Base-by-base conservation (phyloP, 2,797 vertebrate species). In the Cuculus canorus region DNA sequence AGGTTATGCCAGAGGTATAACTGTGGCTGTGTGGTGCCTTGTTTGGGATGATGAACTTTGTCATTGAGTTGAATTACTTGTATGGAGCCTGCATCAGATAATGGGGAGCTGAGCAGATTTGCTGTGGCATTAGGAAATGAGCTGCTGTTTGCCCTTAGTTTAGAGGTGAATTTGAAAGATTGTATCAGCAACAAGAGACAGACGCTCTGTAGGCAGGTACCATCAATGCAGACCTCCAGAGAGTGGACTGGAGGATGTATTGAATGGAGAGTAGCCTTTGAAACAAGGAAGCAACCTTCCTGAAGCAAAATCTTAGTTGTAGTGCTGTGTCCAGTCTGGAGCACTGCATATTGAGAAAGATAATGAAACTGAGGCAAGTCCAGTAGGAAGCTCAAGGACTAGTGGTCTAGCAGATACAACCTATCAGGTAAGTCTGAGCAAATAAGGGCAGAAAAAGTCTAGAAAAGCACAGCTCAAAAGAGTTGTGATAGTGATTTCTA, bases 51-150 rank as follows among this genome's bases (percentile, higher is more conserved):
- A 83, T 68, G 70, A 93, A 80, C 71, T 86, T 84, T 73, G 86
- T 93, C 81, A 72, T 41, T 82, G 83, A 73, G 32, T 63, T 77
- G 81, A 84, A 80, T 82, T 82, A 78, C 2, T 1, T 84, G 59
- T 86, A 18, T 37, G 64, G 73, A 88, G 73, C 81, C 78, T 87
- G 52, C 52, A 64, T 71, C 60, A 87, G 81, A 90, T 95, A 95
- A 93, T 80, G 60, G 86, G 64, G 78, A 93, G 75, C 69, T 88
- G 92, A 93, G 83, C 68, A 86, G 90, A 95, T 96, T 93, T 95
- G 75, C 88, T 85, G 19, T 82, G 68, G 90, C 95, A 75, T 92
- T 92, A 85, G 88, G 90, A 95, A 90, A 86, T 85, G 78, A 95
- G 86, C 75, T 80, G 88, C 85, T 82, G 71, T 72, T 93, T 93